Evolutionary conservation across 2,797 vertebrate genomes (phyloP).

Genomic region (Morus bassanus): DNA sequence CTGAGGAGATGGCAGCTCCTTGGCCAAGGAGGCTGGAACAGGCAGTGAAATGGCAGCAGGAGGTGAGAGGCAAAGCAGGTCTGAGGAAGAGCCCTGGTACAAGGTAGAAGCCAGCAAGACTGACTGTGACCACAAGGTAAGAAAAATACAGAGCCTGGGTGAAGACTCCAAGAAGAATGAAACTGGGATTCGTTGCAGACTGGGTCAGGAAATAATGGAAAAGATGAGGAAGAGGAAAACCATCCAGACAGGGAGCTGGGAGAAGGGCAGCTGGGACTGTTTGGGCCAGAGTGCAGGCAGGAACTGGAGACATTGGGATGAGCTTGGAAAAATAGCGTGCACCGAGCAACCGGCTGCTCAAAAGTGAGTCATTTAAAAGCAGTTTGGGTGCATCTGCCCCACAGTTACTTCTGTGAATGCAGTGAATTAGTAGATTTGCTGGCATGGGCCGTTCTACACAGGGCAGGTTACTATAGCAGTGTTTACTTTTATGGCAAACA

Average conservation of each 20-base stretch:
- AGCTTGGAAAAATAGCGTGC: not conserved
- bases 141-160: not conserved
- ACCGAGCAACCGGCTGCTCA: not conserved
- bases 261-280: not conserved
- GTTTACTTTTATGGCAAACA: constrained; percentile 57
- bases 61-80: not conserved
- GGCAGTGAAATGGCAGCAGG: not conserved
- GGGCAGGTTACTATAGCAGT: constrained; percentile 63
- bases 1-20: not conserved
- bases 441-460: not conserved
- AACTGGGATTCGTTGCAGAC: not conserved
- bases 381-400: constrained; percentile 19
- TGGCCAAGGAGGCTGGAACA: not conserved
- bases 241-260: not conserved
- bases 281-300: not conserved
- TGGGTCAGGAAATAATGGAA: not conserved
- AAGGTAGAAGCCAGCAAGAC: not conserved
- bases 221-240: not conserved
- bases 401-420: not conserved
- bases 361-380: constrained; percentile 6
- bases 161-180: not conserved
- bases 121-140: not conserved
- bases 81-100: not conserved
- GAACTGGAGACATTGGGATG: not conserved
- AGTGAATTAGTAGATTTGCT: not conserved